Percentiles rank a stretch among this genome's conserved stretches.
Conservation (phyloP, 2,113 vertebrate genomes). For the Carassius auratus region DNA sequence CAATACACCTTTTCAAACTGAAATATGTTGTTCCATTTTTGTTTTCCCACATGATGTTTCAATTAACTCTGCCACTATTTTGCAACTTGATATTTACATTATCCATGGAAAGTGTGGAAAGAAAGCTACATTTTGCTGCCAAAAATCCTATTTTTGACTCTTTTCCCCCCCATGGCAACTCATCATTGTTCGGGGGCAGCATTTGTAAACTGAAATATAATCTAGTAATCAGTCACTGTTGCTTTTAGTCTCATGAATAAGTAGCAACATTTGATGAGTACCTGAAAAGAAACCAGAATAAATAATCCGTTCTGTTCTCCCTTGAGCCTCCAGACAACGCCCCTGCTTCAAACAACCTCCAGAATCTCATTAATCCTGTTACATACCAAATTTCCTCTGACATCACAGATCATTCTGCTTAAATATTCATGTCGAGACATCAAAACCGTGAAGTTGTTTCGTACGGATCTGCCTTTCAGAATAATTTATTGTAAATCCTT, state of each 20-base stretch:
- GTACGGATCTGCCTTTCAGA: neutral
- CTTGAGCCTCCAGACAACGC: neutral
- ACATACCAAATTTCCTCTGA: conserved; percentile 52
- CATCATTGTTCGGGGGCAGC: neutral
- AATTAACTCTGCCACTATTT: neutral
- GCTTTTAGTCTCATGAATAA: neutral
- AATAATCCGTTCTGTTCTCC: neutral
- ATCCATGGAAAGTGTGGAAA: neutral
- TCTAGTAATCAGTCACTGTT: neutral
- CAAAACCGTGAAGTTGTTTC: neutral
- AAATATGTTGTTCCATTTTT: neutral
- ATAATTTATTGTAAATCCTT: conserved; percentile 16
- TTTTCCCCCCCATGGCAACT: neutral
- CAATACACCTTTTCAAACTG: neutral
- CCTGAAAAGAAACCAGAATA: neutral
- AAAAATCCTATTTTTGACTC: neutral
- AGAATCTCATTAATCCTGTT: conserved; percentile 52
- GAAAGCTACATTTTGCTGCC: neutral
- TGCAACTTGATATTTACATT: neutral
- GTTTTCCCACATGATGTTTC: neutral
- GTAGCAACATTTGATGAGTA: neutral
- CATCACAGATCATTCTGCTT: conserved; percentile 47
- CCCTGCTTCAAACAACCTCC: conserved; percentile 34
- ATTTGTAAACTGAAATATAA: neutral
- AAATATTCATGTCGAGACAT: conserved; percentile 45